Evolutionary conservation across 2,888 invertebrate genomes (phyloP).

Genomic region (Lycia hirtaria): DNA sequence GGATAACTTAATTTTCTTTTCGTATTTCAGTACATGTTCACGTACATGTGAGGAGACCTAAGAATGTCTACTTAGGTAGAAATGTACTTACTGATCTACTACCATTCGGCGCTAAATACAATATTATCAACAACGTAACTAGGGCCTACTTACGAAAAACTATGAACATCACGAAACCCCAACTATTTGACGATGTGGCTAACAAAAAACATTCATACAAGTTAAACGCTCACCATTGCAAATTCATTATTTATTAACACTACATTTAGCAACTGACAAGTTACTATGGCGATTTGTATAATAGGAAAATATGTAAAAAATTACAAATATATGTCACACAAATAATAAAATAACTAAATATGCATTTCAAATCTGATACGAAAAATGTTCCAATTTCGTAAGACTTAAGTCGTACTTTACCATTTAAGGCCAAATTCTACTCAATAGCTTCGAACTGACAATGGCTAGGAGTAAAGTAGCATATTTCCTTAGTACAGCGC

Average conservation of each 20-base stretch:
- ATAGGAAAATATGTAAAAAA: constrained; percentile 54
- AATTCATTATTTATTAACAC: constrained; percentile 38
- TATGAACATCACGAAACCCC: constrained; percentile 76
- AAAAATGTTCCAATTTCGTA: too few relatives aligned
- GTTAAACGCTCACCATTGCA: constrained; percentile 50
- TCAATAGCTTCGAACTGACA: background rate
- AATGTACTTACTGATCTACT: constrained; percentile 72
- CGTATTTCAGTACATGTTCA: constrained; percentile 55
- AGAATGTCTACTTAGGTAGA: constrained; percentile 76
- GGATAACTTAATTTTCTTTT: constrained; percentile 50
- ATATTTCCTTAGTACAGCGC: too few relatives aligned
- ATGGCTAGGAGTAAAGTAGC: too few relatives aligned
- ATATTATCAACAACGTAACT: constrained; percentile 79
- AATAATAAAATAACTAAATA: background rate
- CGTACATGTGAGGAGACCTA: constrained; percentile 73
- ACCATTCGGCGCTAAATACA: constrained; percentile 58
- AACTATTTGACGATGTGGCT: constrained; percentile 53
- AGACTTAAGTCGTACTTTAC: background rate
- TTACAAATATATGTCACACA: background rate
- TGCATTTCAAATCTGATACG: background rate
- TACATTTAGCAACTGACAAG: constrained; percentile 23
- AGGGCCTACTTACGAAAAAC: constrained; percentile 72
- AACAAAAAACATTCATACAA: constrained; percentile 54
- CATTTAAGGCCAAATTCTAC: background rate
- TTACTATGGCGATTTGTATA: constrained; percentile 46